Evolutionary conservation across 2,888 invertebrate genomes (phyloP), one percentile per base, ranked within the genome.

Genomic region (Drosophila aldrichi): DNA sequence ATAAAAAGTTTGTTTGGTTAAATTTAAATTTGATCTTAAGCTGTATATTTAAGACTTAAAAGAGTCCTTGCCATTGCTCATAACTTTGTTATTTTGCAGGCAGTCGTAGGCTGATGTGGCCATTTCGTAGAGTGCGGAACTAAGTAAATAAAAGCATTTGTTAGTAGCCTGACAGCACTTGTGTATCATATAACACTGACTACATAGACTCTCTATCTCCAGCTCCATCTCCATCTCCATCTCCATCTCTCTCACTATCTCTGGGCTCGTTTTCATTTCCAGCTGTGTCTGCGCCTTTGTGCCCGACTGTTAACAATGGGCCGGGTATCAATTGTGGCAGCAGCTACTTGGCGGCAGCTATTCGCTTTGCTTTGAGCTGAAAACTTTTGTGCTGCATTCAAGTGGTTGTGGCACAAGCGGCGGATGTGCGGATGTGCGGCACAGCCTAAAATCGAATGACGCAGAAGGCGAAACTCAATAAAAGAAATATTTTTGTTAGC

Each of bases 401-500:
- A 80, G 65, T 62, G 67, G 60, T 48, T 59, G 49, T 59, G 49
- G 57, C 22, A 43, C n/a, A 20, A n/a, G 44, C 65, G 55, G 68
- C 29, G 44, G 67, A 62, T 58, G 40, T 60, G 57, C 56, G 63
- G 63, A 71, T 58, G 40, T 60, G 57, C 56, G 63, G 63, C 71
- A 59, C 48, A 62, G 80, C 80, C 80, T 76, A 77, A 77, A 79
- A 77, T 79, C 80, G 77, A 79, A 61, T 70, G 67, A 61, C 43
- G 64, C 66, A 56, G 36, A 52, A 48, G 70, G 70, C 44, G 68
- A 80, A 89, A 85, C 84, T 85, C 84, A 85, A 85, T 85, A 89
- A 89, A 85, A 85, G 84, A 85, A 85, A 85, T 85, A 85, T 85
- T 85, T 85, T 89, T 87, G 89, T 87, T 89, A 87, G 84, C 88